phyloP scores from a whole-genome alignment of 2,888 invertebrate species.

The Pollenia griseotomentosa region DNA sequence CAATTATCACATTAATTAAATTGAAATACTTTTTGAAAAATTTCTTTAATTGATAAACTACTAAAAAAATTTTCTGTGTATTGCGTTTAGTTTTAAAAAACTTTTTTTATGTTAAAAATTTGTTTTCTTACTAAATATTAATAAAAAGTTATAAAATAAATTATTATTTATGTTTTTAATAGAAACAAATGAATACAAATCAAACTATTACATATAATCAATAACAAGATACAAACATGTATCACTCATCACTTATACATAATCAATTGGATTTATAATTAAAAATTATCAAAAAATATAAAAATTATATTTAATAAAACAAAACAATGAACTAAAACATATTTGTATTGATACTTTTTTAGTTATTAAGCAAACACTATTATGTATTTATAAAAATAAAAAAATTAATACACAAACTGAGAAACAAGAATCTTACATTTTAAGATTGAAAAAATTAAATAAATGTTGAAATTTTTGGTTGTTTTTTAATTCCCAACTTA shows the following conservation, averaged over 20 bases:
- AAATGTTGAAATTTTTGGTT: too few relatives aligned
- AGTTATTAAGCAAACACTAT: conserved; percentile 58
- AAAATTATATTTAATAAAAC: conserved; percentile 48
- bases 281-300: conserved; percentile 36
- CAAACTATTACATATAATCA: conserved; percentile 61
- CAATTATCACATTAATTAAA: too few relatives aligned
- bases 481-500: too few relatives aligned
- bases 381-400: conserved; percentile 1
- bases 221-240: conserved; percentile 51
- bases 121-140: conserved; percentile 29
- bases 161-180: conserved; percentile 13
- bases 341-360: conserved; percentile 64
- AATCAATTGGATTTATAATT: conserved; percentile 62
- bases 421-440: background rate
- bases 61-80: background rate
- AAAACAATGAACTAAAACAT: conserved; percentile 69
- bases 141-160: conserved; percentile 8
- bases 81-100: conserved; percentile 45
- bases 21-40: too few relatives aligned
- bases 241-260: conserved; percentile 68
- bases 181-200: conserved; percentile 58
- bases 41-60: too few relatives aligned
- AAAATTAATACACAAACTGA: conserved; percentile 7
- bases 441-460: too few relatives aligned
- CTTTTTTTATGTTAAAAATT: background rate